These are phyloP conservation scores for Palloptera scutellata DNA, from an alignment of 2,888 invertebrate genomes.

Conservation along the genomic window DNA sequence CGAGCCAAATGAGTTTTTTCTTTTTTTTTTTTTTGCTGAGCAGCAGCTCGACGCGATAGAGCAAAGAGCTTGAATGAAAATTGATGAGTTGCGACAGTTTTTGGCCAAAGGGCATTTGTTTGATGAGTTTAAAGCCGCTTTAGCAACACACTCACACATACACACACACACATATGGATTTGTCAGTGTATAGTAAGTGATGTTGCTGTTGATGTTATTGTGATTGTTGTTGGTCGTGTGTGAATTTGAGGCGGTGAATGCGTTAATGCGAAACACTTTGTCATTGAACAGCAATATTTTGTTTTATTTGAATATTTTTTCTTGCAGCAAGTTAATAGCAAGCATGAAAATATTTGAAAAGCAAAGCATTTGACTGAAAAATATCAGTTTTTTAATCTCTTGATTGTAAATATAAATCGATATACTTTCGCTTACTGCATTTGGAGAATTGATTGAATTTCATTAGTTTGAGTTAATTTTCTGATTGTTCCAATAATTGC, in stretches of 20 bases:
- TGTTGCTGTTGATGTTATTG: slow-evolving; percentile 31
- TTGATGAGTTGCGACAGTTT: slow-evolving; percentile 59
- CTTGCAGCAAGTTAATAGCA: too few relatives aligned
- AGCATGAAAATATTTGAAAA: too few relatives aligned
- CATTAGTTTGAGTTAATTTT: too few relatives aligned
- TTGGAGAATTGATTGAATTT: too few relatives aligned
- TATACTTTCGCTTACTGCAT: too few relatives aligned
- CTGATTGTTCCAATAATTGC: too few relatives aligned
- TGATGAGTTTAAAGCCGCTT: slow-evolving; percentile 4
- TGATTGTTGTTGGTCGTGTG: slow-evolving; percentile 24
- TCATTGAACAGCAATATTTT: slow-evolving; percentile 15
- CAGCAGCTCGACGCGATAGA: slow-evolving; percentile 40
- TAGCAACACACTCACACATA: slow-evolving; percentile 22
- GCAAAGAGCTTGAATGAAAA: slow-evolving; percentile 49
- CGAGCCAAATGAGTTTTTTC: not conserved
- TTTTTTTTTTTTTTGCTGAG: not conserved
- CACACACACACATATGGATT: slow-evolving; percentile 16
- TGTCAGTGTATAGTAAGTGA: not conserved
- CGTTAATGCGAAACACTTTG: slow-evolving; percentile 28
- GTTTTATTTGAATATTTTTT: not conserved
- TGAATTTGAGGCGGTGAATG: not conserved
- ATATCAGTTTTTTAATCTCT: too few relatives aligned
- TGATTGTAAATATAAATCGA: too few relatives aligned
- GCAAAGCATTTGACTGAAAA: too few relatives aligned
- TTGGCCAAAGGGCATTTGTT: slow-evolving; percentile 52